Base-by-base conservation (phyloP, 2,888 invertebrate genomes). In the Dryococelus australis region DNA sequence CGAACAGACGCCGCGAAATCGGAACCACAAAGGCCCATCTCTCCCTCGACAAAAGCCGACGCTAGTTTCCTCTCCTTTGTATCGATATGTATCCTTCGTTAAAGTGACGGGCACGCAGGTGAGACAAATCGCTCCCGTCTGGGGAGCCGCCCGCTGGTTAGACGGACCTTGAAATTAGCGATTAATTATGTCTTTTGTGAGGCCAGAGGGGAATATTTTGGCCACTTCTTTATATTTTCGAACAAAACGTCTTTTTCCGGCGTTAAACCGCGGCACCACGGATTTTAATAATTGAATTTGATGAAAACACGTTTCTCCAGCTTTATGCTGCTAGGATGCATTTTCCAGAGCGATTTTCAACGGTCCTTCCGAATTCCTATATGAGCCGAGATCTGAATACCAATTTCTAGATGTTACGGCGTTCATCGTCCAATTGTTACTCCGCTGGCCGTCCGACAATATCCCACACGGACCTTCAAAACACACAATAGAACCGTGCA, bases 151-250 rank as follows among this genome's bases (percentile, higher is more conserved):
- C 65, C 13, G n/a, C 24, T 0, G 16, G 24, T 3, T 6, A 16
- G 65, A n/a, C 65, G n/a, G 65, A n/a, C 65, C 65, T 65, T n/a
- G 65, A n/a, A 65, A 65, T 65, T 65, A 65, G 65, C 65, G 65
- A 65, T 65, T 65, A 65, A 65, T 65, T 65, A 65, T 65, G 65
- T 65, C 6, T 65, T 65, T 65, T 65, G n/a, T 65, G 24, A 24
- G 65, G 65, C n/a, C 13, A 6, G 6, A 20, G n/a, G n/a, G 65
- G 65, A 65, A 65, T 65, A 65, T 65, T 65, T 65, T 65, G 65
- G 65, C 65, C n/a, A 65, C n/a, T 65, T 65, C 65, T 65, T 65
- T n/a, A 65, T n/a, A 65, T 65, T n/a, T n/a, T 24, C 65, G 65
- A 65, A 65, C 65, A 65, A 65, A 65, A 65, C 65, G 13, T 24